Conservation (phyloP, 1,140 invertebrate species). For the Bombus consobrinus region DNA sequence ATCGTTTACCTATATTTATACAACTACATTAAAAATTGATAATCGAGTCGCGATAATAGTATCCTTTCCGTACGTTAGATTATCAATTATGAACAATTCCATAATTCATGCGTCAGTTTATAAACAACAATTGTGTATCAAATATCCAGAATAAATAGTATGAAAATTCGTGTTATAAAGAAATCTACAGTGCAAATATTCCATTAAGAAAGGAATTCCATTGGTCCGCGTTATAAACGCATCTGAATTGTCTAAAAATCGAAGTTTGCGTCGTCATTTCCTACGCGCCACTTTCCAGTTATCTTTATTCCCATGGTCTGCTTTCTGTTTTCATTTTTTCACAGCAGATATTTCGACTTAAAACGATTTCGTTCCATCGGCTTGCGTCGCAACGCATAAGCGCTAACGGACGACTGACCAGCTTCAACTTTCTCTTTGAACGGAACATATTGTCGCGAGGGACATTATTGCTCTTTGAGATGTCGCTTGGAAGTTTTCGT, state of each 20-base stretch:
- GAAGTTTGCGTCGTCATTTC: neutral
- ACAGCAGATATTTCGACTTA: neutral
- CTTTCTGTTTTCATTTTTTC: neutral
- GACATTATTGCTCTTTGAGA: neutral
- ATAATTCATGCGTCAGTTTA: too few species aligned
- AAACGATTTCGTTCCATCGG: neutral
- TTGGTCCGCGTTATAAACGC: too few species aligned
- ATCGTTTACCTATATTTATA: too few species aligned
- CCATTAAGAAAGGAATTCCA: neutral
- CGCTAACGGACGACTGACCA: neutral
- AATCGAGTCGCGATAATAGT: too few species aligned
- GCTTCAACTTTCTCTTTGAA: neutral
- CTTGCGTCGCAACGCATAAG: neutral
- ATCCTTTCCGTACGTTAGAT: too few species aligned
- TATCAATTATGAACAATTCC: too few species aligned
- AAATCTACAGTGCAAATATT: too few species aligned
- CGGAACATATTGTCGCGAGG: neutral
- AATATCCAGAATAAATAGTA: too few species aligned
- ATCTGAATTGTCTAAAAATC: neutral
- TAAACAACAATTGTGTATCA: too few species aligned
- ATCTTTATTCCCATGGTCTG: neutral
- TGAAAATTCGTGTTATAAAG: too few species aligned
- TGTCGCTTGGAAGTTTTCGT: neutral
- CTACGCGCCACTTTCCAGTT: neutral
- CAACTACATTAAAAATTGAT: too few species aligned